Evolutionary conservation across 1,140 invertebrate genomes (phyloP).

Genomic region (Zaprionus ornatus): DNA sequence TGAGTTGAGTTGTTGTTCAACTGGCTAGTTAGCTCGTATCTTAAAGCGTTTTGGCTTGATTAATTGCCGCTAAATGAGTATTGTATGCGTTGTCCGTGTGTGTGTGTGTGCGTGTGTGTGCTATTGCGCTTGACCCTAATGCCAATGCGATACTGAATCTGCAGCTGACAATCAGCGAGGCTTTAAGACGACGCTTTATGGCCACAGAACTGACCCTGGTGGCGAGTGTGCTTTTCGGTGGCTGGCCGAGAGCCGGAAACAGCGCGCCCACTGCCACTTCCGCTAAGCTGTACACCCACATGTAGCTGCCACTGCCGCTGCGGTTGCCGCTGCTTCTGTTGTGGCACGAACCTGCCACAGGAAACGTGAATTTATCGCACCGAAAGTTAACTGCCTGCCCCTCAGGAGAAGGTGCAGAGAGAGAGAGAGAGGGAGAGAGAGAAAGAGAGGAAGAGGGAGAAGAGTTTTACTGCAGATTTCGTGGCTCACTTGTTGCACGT

Average conservation of each 20-base stretch:
- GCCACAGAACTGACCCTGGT: conserved; percentile 4
- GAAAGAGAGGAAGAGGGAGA: neutral
- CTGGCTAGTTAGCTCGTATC: conserved; percentile 41
- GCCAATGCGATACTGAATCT: conserved; percentile 45
- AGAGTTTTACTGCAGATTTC: conserved; percentile 25
- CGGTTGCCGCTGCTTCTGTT: conserved; percentile 39
- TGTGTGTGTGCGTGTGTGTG: conserved; percentile 33
- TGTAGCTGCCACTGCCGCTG: conserved; percentile 1
- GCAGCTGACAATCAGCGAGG: conserved; percentile 15
- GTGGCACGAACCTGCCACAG: conserved; percentile 66
- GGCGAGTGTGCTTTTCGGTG: conserved; percentile 30
- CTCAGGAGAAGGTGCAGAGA: conserved; percentile 41
- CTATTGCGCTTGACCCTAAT: conserved; percentile 73
- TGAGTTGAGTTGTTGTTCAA: conserved; percentile 69
- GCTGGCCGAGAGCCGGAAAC: conserved; percentile 56
- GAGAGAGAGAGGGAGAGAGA: conserved; percentile 1
- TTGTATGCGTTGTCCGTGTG: conserved; percentile 28
- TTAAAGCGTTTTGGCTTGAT: conserved; percentile 63
- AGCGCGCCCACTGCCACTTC: conserved; percentile 73
- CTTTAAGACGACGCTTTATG: conserved; percentile 34
- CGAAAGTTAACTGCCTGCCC: conserved; percentile 56
- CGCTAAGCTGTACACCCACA: conserved; percentile 68
- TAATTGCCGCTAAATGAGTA: conserved; percentile 50
- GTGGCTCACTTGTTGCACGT: conserved; percentile 51
- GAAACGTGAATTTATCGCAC: conserved; percentile 77